Base-by-base conservation (phyloP, 2,797 vertebrate genomes). In the Arremon brunneinucha region DNA sequence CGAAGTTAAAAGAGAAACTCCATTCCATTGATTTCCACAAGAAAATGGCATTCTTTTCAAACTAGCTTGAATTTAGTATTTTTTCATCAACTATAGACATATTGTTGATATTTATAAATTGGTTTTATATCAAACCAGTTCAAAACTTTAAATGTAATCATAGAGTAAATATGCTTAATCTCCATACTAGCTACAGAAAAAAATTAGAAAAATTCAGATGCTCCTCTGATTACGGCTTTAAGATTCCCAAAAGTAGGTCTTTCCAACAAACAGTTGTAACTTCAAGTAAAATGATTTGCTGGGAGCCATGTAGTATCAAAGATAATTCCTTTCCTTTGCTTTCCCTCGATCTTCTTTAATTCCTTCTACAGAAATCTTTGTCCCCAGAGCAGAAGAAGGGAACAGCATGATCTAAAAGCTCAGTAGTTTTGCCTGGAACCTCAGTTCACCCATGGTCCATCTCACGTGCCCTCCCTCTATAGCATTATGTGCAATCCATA, bases 251-350 rank as follows among this genome's bases (percentile, higher is more conserved):
- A 92, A 83, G 47, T 82, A 94, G 30, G 85, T 90, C 74, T 96
- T 96, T 93, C 43, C 65, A 91, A 88, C 13, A 41, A 93, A 95
- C 24, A 92, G 64, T n/a, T 88, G 67, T 56, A 90, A 89, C 59
- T 62, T 92, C 89, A 95, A 94, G 90, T 50, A 84, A 96, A 97
- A 96, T 90, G 1, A 87, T 90, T 63, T 89, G 49, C 30, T 91
- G 70, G 70, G 64, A 95, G 49, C 30, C 56, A 74, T 5, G 22
- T 59, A 65, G 67, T 92, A 49, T 41, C 77, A 89, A 59, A 84
- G 49, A n/a, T 14, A 56, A 34, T 16, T 2, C 12, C 32, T 87
- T 67, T 59, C 13, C 28, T 65, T 69, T 21, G 10, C 11, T 93
- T 89, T 74, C 24, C 20, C 32, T 76, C 6, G 0, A 14, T n/a